Evolutionary conservation across 2,113 vertebrate species (phyloP).

Genomic region (Microcebus tavaratra): DNA sequence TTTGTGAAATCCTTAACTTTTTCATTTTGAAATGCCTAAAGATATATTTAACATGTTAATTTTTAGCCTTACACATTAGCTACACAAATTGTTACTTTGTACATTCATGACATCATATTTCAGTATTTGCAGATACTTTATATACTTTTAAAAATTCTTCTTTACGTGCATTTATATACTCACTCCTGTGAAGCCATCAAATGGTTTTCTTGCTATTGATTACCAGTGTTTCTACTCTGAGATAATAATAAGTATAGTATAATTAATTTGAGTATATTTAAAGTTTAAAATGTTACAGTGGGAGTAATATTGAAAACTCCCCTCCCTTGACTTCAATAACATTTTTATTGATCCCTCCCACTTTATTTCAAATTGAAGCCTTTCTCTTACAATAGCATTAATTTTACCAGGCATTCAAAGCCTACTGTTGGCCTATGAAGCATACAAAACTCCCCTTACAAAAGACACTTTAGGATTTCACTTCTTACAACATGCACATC

Average conservation of each 20-base stretch:
- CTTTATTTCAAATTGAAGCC: neutral
- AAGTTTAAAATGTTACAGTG: neutral
- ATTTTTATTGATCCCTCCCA: slow-evolving; percentile 5
- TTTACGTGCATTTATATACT: neutral
- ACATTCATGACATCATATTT: neutral
- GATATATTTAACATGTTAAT: neutral
- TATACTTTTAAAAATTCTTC: neutral
- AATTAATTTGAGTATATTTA: slow-evolving; percentile 33
- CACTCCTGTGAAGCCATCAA: neutral
- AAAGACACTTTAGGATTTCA: neutral
- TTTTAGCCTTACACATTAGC: neutral
- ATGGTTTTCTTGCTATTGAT: neutral
- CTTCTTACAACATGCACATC: neutral
- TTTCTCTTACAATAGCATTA: neutral
- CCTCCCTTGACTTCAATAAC: neutral
- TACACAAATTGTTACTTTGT: neutral
- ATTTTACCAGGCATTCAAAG: neutral
- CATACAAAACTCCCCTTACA: neutral
- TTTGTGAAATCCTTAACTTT: neutral
- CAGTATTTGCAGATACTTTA: neutral
- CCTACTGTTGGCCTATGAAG: neutral
- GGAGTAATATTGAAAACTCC: neutral
- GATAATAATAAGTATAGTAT: neutral
- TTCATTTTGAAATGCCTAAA: neutral
- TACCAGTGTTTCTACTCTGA: slow-evolving; percentile 23